phyloP scores from a whole-genome alignment of 2,888 invertebrate genomes.

The Thecocarcelia acutangulata region DNA sequence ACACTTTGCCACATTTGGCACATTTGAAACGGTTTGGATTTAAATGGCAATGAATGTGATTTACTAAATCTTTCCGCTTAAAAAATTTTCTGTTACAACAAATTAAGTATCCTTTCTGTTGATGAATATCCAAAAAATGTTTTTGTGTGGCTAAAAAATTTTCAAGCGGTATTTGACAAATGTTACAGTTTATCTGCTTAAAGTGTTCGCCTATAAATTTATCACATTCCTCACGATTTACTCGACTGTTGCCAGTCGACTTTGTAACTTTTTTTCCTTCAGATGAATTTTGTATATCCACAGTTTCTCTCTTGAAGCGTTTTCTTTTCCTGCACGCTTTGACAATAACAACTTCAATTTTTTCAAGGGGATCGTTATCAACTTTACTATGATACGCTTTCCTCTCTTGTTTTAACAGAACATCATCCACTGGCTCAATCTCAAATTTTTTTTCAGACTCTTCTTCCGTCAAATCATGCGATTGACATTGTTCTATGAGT shows the following conservation, averaged over 20 bases:
- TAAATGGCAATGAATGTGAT: slow-evolving; percentile 79
- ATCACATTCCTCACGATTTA: slow-evolving; percentile 38
- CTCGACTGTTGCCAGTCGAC: background rate
- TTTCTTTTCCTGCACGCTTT: background rate
- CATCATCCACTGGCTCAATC: background rate
- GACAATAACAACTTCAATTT: background rate
- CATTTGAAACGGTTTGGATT: slow-evolving; percentile 80
- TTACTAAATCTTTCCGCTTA: slow-evolving; percentile 77
- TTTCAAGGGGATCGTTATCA: slow-evolving; percentile 33
- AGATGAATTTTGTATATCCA: background rate
- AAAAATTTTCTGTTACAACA: slow-evolving; percentile 80
- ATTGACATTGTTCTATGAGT: slow-evolving; percentile 18
- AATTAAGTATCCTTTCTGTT: slow-evolving; percentile 76
- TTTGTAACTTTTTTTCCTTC: background rate
- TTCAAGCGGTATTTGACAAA: slow-evolving; percentile 40
- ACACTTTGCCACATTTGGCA: slow-evolving; percentile 74
- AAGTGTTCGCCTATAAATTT: slow-evolving; percentile 53
- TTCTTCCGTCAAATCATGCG: background rate
- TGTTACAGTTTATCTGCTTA: slow-evolving; percentile 42
- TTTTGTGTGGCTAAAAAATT: slow-evolving; percentile 54
- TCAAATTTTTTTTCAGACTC: background rate
- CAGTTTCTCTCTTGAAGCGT: background rate
- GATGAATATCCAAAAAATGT: slow-evolving; percentile 60
- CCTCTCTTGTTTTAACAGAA: background rate
- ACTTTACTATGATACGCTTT: background rate